These are phyloP conservation scores for Cyclophora albipunctata DNA, from an alignment of 2,888 invertebrate species.

Conservation along the genomic window DNA sequence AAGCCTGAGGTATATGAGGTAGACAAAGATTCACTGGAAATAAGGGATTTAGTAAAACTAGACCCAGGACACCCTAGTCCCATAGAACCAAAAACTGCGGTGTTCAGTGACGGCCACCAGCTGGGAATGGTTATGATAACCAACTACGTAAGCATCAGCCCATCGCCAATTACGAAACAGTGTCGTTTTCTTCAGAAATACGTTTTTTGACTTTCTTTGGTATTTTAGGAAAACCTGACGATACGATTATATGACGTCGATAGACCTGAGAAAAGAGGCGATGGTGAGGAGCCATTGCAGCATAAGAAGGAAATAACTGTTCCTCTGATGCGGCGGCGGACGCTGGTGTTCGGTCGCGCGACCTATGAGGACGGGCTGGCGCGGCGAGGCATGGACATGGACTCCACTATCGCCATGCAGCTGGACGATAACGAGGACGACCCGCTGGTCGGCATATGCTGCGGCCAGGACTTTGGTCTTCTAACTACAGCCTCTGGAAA, in stretches of 20 bases:
- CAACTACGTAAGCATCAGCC: slow-evolving; percentile 48
- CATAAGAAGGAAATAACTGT: slow-evolving; percentile 51
- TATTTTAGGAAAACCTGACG: slow-evolving; percentile 49
- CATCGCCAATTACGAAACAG: slow-evolving; percentile 3
- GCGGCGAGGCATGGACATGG: slow-evolving; percentile 48
- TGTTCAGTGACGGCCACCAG: slow-evolving; percentile 63
- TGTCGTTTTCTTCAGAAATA: not conserved
- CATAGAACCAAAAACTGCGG: slow-evolving; percentile 52
- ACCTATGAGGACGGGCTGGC: slow-evolving; percentile 53
- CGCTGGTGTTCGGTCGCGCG: slow-evolving; percentile 52
- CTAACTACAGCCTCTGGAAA: slow-evolving; percentile 90
- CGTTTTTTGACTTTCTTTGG: not conserved
- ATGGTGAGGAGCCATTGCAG: slow-evolving; percentile 26
- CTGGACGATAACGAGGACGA: slow-evolving; percentile 81
- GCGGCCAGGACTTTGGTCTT: slow-evolving; percentile 93
- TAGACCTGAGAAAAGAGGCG: slow-evolving; percentile 30
- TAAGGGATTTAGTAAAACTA: slow-evolving; percentile 43
- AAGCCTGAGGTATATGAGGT: slow-evolving; percentile 65
- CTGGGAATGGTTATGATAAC: slow-evolving; percentile 69
- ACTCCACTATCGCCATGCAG: slow-evolving; percentile 72
- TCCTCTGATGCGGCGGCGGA: slow-evolving; percentile 53
- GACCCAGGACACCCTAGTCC: slow-evolving; percentile 45
- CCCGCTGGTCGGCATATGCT: slow-evolving; percentile 83
- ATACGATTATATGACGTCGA: slow-evolving; percentile 58
- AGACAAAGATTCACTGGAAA: slow-evolving; percentile 57